Evolutionary conservation across 1,140 invertebrate species (phyloP).

Genomic region (Phocides pigmalion): DNA sequence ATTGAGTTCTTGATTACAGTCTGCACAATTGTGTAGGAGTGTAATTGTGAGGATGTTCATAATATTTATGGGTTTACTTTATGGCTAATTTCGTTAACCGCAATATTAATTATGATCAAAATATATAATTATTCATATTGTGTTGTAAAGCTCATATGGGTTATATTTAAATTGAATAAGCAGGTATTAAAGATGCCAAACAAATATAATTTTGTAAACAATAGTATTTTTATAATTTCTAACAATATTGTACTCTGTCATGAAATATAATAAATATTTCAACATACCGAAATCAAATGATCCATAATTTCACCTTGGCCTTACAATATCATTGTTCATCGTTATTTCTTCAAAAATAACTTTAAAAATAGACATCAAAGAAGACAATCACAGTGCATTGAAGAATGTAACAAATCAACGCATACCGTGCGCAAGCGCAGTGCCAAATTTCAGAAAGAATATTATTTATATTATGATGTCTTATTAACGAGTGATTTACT

Average conservation of each 20-base stretch:
- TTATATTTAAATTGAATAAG: too few species aligned
- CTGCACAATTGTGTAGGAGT: neutral
- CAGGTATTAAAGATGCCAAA: too few species aligned
- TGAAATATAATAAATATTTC: too few species aligned
- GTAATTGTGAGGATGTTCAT: too few species aligned
- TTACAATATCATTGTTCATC: neutral
- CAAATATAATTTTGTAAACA: too few species aligned
- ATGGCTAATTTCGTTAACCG: too few species aligned
- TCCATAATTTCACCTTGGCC: neutral
- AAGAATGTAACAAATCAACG: slow-evolving; percentile 54
- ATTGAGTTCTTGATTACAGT: slow-evolving; percentile 10
- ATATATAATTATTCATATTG: too few species aligned
- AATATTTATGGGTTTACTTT: neutral
- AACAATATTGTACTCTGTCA: too few species aligned
- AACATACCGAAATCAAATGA: neutral
- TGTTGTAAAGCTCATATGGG: too few species aligned
- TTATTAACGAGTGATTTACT: slow-evolving; percentile 70
- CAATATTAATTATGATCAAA: too few species aligned
- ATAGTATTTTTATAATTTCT: too few species aligned
- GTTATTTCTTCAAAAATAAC: slow-evolving; percentile 12
- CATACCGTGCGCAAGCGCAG: slow-evolving; percentile 39
- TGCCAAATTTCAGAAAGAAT: slow-evolving; percentile 61
- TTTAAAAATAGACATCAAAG: slow-evolving; percentile 47
- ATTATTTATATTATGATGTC: slow-evolving; percentile 63
- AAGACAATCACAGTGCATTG: slow-evolving; percentile 42